Conservation (phyloP, 1,140 invertebrate genomes). For the Cyclargus thomasi region DNA sequence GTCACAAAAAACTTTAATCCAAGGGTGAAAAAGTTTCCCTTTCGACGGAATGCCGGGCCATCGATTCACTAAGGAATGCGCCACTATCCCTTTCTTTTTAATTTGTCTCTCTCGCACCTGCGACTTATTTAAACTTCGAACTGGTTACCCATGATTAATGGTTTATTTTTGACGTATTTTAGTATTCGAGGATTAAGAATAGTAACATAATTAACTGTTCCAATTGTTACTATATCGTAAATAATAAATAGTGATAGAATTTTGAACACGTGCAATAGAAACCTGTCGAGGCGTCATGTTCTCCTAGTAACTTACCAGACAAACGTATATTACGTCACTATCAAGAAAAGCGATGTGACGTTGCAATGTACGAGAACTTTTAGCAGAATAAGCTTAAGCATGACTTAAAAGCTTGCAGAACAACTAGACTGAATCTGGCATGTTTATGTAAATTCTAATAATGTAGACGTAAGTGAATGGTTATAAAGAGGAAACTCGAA, state of each 20-base stretch:
- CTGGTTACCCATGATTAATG: constrained; percentile 66
- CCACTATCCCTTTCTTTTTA: constrained; percentile 49
- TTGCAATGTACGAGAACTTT: neutral
- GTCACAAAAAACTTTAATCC: constrained; percentile 46
- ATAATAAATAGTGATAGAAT: constrained; percentile 15
- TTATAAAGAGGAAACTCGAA: neutral
- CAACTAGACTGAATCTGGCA: neutral
- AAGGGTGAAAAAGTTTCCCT: constrained; percentile 58
- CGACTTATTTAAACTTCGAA: constrained; percentile 30
- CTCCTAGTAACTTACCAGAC: constrained; percentile 42
- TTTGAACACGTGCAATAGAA: neutral
- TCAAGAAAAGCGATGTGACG: neutral
- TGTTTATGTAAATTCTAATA: neutral
- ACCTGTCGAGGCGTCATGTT: constrained; percentile 26
- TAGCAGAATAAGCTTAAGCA: neutral
- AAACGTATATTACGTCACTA: constrained; percentile 37
- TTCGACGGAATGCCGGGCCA: constrained; percentile 49
- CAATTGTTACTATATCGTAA: constrained; percentile 23
- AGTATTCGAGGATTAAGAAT: constrained; percentile 34
- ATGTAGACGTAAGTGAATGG: neutral
- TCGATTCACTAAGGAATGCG: constrained; percentile 48
- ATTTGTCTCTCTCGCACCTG: constrained; percentile 36
- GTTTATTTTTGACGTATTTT: constrained; percentile 44
- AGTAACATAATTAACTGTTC: constrained; percentile 46
- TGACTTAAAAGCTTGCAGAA: neutral